Evolutionary conservation across 35 echinoderm and acorn worm genomes (phyloP), one percentile per base, ranked within the genome.

Genomic region (Eucidaris tribuloides): DNA sequence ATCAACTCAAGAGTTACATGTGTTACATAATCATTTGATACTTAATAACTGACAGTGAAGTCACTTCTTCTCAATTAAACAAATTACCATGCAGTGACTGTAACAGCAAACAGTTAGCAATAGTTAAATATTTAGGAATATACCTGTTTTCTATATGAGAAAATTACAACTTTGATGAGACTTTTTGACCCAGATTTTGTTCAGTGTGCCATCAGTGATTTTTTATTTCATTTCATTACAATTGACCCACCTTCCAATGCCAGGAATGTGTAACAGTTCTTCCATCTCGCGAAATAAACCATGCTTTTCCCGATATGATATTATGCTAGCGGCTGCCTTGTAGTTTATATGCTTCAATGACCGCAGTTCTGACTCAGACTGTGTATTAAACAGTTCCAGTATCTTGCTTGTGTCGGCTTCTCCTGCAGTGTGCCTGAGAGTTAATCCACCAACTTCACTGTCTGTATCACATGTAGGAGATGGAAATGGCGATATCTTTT

Each of bases 341-440:
- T 35, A 39, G n/a, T 42, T 58, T 2, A 87, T 45, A 27, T 45
- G 42, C 54, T 79, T 87, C 4, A 60, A 5, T 36, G 31, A 42
- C 11, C 46, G 36, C 37, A 87, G 52, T 2, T 87, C 84, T 33
- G 33, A 43, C 45, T 79, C 68, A 58, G 84, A 48, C 1, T 24
- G 23, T 25, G 54, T 87, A 76, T 87, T 87, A 4, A 87, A 39
- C 19, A 77, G 11, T 2, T 79, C 30, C 1, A 87, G 15, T 37
- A 81, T 81, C 15, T 7, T 81, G 14, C 33, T 23, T 59, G 46
- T 11, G 29, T 81, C 79, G 36, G 40, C 70, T 20, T 76, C 70
- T 3, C 2, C 25, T 20, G 15, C 5, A 19, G 7, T 37, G 2
- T 17, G 15, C 22, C 37, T 1, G 33, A 37, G n/a, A n/a, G n/a